Evolutionary conservation across 2,797 vertebrate species (phyloP), one percentile per base, ranked within the genome.

Genomic region (Cossypha heuglini): DNA sequence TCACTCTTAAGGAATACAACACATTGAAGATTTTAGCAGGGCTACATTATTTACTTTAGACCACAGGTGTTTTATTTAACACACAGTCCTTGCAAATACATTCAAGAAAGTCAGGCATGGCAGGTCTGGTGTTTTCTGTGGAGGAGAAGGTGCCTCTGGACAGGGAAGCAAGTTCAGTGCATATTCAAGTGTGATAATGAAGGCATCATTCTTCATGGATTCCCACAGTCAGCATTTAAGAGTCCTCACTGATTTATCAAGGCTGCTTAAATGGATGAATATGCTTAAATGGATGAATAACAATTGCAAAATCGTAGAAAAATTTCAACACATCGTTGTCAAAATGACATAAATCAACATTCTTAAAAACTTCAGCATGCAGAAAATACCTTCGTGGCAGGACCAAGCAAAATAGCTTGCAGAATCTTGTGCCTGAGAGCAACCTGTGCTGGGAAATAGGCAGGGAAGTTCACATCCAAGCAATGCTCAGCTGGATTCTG

Each of bases 301-400:
- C n/a, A 43, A 24, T 11, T 43, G 57, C 59, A 69, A 82, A 92
- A 92, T 22, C 16, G 26, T 31, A 74, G 42, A 58, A 85, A 79
- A 77, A 83, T 21, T 21, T 35, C 29, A 49, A 20, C 7, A 46
- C 0, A 1, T 16, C 0, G 0, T 31, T 54, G 35, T 16, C 55
- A 48, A 16, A 43, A 45, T 22, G 17, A 54, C 35, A 64, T 21
- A 66, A 77, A 76, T 37, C 57, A 54, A 22, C 1, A 0, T 37
- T 77, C 63, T 67, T 42, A 25, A 79, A 83, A 82, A 67, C 25
- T 66, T 51, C 35, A 76, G 42, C 24, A 29, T 31, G 48, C 19
- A 90, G 57, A 54, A 87, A 75, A 71, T 48, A 43, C 68, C 55
- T 72, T 75, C 4, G 7, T 21, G 68, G 45, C 54, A 73, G 55